Evolutionary conservation across 1,140 invertebrate species (phyloP).

Genomic region (Lasaia peninsularis): DNA sequence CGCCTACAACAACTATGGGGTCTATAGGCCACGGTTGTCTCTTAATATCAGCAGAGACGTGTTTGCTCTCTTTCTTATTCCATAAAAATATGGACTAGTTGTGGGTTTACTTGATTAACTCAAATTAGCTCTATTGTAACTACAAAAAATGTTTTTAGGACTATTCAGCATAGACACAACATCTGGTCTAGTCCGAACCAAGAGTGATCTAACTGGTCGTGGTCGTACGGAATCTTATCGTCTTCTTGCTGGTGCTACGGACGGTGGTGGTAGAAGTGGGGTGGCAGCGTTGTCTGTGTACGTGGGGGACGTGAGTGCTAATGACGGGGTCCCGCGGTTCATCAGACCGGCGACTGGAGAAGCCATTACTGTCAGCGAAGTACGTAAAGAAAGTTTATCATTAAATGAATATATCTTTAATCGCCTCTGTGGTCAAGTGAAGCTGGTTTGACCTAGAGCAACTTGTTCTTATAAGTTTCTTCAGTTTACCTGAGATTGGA

Average conservation of each 20-base stretch:
- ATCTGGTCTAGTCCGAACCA: conserved; percentile 84
- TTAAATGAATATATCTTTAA: too few species aligned
- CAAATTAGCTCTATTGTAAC: too few species aligned
- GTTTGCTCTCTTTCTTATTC: too few species aligned
- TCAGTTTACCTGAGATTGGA: too few species aligned
- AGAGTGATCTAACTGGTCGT: conserved; percentile 83
- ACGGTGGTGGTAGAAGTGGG: conserved; percentile 82
- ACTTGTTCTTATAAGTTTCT: too few species aligned
- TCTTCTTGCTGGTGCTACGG: conserved; percentile 83
- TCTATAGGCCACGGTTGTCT: too few species aligned
- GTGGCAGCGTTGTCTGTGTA: conserved; percentile 83
- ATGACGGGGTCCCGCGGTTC: conserved; percentile 89
- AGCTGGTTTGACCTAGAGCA: too few species aligned
- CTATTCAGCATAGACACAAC: conserved; percentile 82
- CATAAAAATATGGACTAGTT: too few species aligned
- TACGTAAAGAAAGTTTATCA: conserved; percentile 42
- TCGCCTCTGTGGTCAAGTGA: too few species aligned
- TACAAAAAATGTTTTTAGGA: conserved; percentile 51
- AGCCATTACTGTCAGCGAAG: conserved; percentile 84
- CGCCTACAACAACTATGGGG: too few species aligned
- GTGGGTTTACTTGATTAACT: too few species aligned
- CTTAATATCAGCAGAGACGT: too few species aligned
- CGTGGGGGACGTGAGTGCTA: conserved; percentile 89
- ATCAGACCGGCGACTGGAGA: conserved; percentile 85
- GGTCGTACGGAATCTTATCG: conserved; percentile 87